These are phyloP conservation scores for Vidua chalybeata DNA, from an alignment of 2,113 vertebrate genomes.

Conservation along the genomic window DNA sequence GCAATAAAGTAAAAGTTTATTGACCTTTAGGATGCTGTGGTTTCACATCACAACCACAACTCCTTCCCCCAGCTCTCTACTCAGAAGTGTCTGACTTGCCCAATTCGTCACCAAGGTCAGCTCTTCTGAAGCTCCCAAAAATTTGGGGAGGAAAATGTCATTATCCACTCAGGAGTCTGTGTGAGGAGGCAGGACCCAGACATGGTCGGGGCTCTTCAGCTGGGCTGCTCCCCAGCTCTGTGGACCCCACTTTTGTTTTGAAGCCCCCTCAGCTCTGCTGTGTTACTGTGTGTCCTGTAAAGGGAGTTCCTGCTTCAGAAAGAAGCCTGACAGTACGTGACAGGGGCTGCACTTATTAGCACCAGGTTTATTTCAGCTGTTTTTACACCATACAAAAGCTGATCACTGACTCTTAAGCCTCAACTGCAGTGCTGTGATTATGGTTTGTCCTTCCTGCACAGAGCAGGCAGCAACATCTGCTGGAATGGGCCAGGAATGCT, in stretches of 20 bases:
- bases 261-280: background rate
- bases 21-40: conserved; percentile 17
- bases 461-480: background rate
- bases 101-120: background rate
- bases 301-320: conserved; percentile 15
- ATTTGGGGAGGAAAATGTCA: background rate
- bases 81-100: background rate
- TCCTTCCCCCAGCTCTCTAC: background rate
- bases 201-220: fast-evolving
- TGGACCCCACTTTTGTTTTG: background rate
- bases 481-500: background rate
- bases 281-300: background rate
- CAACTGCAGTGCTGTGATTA: background rate
- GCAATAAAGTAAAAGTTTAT: background rate
- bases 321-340: background rate
- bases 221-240: background rate
- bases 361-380: conserved; percentile 41
- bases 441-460: background rate
- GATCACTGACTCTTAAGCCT: background rate
- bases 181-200: background rate
- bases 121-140: background rate
- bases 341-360: conserved; percentile 33
- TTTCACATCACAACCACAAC: background rate
- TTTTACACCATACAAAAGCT: background rate
- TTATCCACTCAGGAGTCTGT: background rate